Percentiles rank a stretch among this genome's conserved stretches.
Conservation (phyloP, 2,888 invertebrate species). For the Melinopterus prodromus region DNA sequence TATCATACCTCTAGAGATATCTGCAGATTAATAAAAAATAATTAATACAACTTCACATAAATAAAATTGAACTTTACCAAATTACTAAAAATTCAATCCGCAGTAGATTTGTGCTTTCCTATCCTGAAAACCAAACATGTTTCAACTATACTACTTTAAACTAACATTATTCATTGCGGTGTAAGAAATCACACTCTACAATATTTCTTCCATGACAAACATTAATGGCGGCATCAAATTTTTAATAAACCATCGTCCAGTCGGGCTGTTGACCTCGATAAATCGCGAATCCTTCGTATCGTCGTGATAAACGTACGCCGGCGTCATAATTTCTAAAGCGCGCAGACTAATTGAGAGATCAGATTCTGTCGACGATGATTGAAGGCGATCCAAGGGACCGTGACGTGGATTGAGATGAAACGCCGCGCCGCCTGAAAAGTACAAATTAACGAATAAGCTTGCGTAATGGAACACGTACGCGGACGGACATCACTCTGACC, state of each 20-base stretch:
- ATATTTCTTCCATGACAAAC: not conserved
- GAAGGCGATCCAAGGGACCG: conserved; percentile 46
- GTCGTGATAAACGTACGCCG: conserved; percentile 33
- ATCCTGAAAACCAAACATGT: no score
- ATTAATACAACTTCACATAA: no score
- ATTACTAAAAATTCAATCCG: no score
- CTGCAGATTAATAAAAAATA: no score
- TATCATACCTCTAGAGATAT: no score
- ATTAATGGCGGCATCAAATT: not conserved
- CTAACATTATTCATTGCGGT: no score
- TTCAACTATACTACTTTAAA: no score
- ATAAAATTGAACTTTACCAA: no score
- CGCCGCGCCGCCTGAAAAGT: conserved; percentile 53
- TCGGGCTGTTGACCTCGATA: conserved; percentile 30
- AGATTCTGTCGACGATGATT: conserved; percentile 47
- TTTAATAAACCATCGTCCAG: not conserved
- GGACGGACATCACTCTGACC: conserved; percentile 32
- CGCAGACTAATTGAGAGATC: conserved; percentile 52
- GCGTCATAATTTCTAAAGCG: conserved; percentile 40
- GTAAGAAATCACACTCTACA: not conserved
- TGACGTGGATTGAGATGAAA: conserved; percentile 55
- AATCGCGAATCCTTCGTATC: conserved; percentile 22
- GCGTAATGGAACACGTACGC: conserved; percentile 47
- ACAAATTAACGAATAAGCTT: conserved; percentile 54
- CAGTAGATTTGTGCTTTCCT: no score